A percentile compares a stretch with the other conserved stretches of the same genome.
These are phyloP conservation scores for Brachypteracias leptosomus DNA, from an alignment of 2,113 vertebrate species.

Conservation along the genomic window DNA sequence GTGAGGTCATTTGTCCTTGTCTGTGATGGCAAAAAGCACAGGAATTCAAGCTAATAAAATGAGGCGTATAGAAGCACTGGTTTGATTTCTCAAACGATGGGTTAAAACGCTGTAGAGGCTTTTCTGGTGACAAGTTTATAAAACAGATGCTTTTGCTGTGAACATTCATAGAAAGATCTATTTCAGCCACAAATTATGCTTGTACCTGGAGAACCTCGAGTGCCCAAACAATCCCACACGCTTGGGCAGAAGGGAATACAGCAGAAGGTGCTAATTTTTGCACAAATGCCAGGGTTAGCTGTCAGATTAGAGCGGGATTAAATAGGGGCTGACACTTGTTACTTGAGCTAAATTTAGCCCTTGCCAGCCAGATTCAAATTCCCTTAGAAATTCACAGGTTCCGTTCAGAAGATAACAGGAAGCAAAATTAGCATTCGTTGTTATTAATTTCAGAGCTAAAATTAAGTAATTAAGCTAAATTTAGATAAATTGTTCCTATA, in stretches of 20 bases:
- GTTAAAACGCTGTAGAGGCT: not conserved
- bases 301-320: not conserved
- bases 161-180: not conserved
- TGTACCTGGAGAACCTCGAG: not conserved
- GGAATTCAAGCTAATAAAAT: not conserved
- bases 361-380: not conserved
- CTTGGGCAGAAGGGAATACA: not conserved
- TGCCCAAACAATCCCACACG: not conserved
- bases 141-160: not conserved
- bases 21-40: rapidly evolving
- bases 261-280: not conserved
- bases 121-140: not conserved
- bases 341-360: not conserved
- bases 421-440: not conserved
- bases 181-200: not conserved
- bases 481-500: not conserved
- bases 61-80: not conserved
- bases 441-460: slow-evolving; percentile 3
- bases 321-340: not conserved
- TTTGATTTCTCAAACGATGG: not conserved
- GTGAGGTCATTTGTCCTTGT: not conserved
- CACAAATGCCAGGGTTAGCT: not conserved
- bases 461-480: slow-evolving; percentile 22
- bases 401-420: slow-evolving; percentile 6
- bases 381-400: slow-evolving; percentile 22